Conservation (phyloP, 2,888 invertebrate genomes). For the Leucoma salicis region DNA sequence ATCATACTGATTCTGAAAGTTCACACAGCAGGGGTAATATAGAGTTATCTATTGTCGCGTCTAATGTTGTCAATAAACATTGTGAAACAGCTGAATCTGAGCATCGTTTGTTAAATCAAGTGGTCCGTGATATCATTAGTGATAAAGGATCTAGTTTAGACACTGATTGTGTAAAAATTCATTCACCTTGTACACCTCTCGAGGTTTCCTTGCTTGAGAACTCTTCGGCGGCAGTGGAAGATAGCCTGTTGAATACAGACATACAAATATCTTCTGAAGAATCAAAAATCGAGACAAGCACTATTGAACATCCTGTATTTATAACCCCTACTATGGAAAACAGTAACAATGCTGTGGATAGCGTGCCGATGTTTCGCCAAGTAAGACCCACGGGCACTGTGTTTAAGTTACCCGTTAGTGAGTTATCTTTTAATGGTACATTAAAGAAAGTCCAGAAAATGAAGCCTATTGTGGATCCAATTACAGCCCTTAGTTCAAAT, state of each 20-base stretch:
- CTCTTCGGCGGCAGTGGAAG: slow-evolving; percentile 57
- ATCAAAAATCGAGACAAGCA: slow-evolving; percentile 45
- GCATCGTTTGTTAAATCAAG: slow-evolving; percentile 43
- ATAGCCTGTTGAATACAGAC: slow-evolving; percentile 54
- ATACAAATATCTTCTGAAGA: slow-evolving; percentile 64
- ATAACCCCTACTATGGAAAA: slow-evolving; percentile 79
- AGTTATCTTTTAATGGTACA: slow-evolving; percentile 75
- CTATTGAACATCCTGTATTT: slow-evolving; percentile 61
- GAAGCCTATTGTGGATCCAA: slow-evolving; percentile 72
- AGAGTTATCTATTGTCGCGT: slow-evolving; percentile 55
- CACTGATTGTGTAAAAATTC: slow-evolving; percentile 51
- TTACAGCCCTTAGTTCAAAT: slow-evolving; percentile 59
- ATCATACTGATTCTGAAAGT: slow-evolving; percentile 49
- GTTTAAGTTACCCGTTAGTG: slow-evolving; percentile 73
- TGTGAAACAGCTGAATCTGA: slow-evolving; percentile 44
- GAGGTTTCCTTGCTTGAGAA: slow-evolving; percentile 52
- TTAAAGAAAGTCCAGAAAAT: slow-evolving; percentile 73
- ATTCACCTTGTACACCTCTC: slow-evolving; percentile 54
- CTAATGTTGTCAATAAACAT: slow-evolving; percentile 52
- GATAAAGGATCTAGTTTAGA: slow-evolving; percentile 52
- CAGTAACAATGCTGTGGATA: slow-evolving; percentile 77
- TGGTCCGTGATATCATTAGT: slow-evolving; percentile 39
- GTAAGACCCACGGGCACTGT: slow-evolving; percentile 59
- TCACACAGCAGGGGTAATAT: slow-evolving; percentile 61
- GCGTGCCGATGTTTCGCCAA: slow-evolving; percentile 65